A percentile compares a stretch with the other conserved stretches of the same genome.
Evolutionary conservation across 2,113 vertebrate species (phyloP).

Genomic region (Hirundichthys speculiger): DNA sequence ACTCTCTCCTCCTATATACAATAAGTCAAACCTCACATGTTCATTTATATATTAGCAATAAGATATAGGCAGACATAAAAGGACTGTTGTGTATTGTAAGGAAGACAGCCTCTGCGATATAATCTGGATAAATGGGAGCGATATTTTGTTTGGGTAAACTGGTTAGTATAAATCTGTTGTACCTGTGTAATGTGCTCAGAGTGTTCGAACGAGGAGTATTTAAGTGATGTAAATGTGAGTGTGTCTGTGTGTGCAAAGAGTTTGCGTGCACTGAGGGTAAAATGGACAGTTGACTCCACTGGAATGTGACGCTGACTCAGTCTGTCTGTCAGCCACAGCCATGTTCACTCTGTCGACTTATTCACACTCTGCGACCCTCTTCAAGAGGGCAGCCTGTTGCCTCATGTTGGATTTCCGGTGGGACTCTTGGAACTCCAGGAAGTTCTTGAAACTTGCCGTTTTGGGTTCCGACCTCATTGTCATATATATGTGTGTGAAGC

Average conservation of each 20-base stretch:
- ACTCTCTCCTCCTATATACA: not conserved
- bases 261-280: conserved; percentile 62
- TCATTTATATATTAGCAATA: conserved; percentile 3
- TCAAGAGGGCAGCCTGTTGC: conserved; percentile 66
- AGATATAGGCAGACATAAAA: not conserved
- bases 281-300: conserved; percentile 80
- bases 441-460: conserved; percentile 40
- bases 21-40: conserved; percentile 15
- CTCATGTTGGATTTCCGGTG: conserved; percentile 78
- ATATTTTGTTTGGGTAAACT: not conserved
- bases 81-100: too few relatives aligned
- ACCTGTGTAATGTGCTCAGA: conserved; percentile 35
- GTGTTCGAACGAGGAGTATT: conserved; percentile 14
- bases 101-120: too few relatives aligned
- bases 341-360: conserved; percentile 76
- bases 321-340: conserved; percentile 75
- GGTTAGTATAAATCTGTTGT: conserved; percentile 14
- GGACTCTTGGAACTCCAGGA: conserved; percentile 61
- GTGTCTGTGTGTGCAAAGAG: conserved; percentile 38
- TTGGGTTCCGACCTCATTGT: conserved; percentile 28
- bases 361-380: conserved; percentile 69
- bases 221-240: conserved; percentile 26
- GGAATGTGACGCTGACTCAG: conserved; percentile 84
- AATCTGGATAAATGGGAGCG: not conserved
- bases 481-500: conserved; percentile 1